Base-by-base conservation (phyloP, 1,140 invertebrate genomes). In the Papilio xuthus region DNA sequence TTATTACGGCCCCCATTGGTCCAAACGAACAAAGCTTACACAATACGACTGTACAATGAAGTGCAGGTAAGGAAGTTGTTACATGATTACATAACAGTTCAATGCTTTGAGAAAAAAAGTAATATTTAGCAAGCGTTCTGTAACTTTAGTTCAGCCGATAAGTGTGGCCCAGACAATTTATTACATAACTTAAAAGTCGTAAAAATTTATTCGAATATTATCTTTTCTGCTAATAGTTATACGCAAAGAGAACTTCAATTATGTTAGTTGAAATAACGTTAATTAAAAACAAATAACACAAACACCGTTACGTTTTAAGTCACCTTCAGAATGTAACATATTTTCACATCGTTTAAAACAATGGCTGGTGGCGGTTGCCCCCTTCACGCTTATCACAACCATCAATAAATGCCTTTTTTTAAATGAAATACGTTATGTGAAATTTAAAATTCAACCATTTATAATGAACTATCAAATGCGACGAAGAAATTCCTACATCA, bases 311-410 rank as follows among this genome's bases (percentile, higher is more conserved):
- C 83, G 84, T 87, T 86, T 84, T 86, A 86, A 83, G 84, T 84
- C 78, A 80, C 80, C 79, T 83, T 79, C 79, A 79, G 79, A 86
- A 86, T 81, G 81, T 82, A 88, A 87, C 83, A 77, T 84, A 88
- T 90, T 88, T 87, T 91, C 88, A 86, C 89, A 90, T 88, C 81
- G 79, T 87, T 90, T 86, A 88, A 90, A 90, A 92, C 90, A 92
- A 92, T 93, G 85, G 90, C 84, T 86, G 85, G 87, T 85, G 84
- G 86, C 89, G 85, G 88, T 90, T 89, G 89, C 84, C 74, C 83
- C 84, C 82, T 86, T 85, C 85, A 81, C 81, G 81, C 82, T 90
- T 89, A 91, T 91, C 89, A 86, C 71, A 77, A 73, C 82, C 84
- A 90, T 91, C 89, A 85, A 88, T 88, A 90, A 90, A 91, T 89